Evolutionary conservation across 2,113 vertebrate species (phyloP).

Genomic region (Notothenia coriiceps): DNA sequence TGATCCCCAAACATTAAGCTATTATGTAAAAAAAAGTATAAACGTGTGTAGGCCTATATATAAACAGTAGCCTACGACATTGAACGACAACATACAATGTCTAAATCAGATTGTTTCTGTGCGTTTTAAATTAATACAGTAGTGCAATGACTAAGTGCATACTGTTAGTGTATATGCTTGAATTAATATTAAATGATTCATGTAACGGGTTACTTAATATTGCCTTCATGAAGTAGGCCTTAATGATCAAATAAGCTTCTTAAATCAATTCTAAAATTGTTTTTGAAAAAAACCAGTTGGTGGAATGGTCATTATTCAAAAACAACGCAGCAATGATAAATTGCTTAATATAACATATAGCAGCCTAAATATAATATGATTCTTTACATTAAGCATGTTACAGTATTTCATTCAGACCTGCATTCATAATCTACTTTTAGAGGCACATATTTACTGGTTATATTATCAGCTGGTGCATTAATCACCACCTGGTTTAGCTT

Average conservation of each 20-base stretch:
- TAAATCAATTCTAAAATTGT: too few relatives aligned
- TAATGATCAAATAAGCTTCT: too few relatives aligned
- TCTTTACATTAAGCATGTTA: background rate
- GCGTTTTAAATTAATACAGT: background rate
- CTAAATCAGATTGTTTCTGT: background rate
- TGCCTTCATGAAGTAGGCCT: too few relatives aligned
- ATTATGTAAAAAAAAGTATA: background rate
- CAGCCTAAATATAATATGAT: background rate
- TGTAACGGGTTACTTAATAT: background rate
- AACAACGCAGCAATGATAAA: background rate
- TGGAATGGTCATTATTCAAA: background rate
- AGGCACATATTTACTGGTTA: background rate
- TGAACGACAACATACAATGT: background rate
- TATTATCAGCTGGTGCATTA: background rate
- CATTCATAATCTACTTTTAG: background rate
- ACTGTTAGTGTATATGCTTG: background rate
- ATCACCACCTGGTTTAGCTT: background rate
- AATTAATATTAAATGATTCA: background rate
- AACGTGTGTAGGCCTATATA: background rate
- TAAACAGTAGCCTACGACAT: background rate
- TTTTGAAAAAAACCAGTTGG: too few relatives aligned
- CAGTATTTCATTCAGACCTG: background rate
- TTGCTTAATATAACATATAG: too few relatives aligned
- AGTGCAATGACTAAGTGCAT: background rate
- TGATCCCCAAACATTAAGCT: background rate